Evolutionary conservation across 1,140 invertebrate species (phyloP), one percentile per base, ranked within the genome.

Genomic region (Drosophila serrata): DNA sequence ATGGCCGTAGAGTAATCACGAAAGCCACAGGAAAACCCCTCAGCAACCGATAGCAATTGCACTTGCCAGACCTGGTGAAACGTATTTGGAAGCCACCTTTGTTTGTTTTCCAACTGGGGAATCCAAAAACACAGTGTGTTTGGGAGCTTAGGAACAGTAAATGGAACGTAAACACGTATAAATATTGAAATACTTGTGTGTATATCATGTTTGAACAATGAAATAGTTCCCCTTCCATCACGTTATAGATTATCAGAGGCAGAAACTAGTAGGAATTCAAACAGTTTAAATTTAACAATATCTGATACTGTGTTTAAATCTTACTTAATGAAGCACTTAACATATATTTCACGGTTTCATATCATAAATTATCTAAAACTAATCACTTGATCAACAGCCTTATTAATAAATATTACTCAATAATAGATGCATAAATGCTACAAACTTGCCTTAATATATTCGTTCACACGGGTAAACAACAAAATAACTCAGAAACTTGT

Each of bases 21-120:
- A 70, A 70, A 70, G 40, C n/a, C 15, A 42, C 11, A 49, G 61
- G 59, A 67, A 67, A 67, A 65, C 42, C 60, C 63, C 42, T 53
- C 31, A 15, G 31, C 31, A 37, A 48, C 6, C 33, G 13, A 46
- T 31, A 65, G 17, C 42, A 61, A 61, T 35, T 65, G 60, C 64
- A 65, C 13, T 35, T 31, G 43, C 8, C 60, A 40, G 43, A 40
- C 27, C 27, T 46, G 40, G 24, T 33, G 49, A 69, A 57, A 33
- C 49, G 31, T 39, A 58, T 63, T 72, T 40, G n/a, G 22, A 19
- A 57, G 15, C 31, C 19, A 46, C 67, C 19, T 70, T 46, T 46
- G 22, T 67, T 53, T 33, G 33, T 22, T 17, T 27, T 27, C 15
- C 19, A 12, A 13, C 15, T 2, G 17, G 19, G 27, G 35, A 65